These are phyloP conservation scores for Scaptomyza hsui DNA, from an alignment of 1,140 invertebrate species.

Conservation along the genomic window DNA sequence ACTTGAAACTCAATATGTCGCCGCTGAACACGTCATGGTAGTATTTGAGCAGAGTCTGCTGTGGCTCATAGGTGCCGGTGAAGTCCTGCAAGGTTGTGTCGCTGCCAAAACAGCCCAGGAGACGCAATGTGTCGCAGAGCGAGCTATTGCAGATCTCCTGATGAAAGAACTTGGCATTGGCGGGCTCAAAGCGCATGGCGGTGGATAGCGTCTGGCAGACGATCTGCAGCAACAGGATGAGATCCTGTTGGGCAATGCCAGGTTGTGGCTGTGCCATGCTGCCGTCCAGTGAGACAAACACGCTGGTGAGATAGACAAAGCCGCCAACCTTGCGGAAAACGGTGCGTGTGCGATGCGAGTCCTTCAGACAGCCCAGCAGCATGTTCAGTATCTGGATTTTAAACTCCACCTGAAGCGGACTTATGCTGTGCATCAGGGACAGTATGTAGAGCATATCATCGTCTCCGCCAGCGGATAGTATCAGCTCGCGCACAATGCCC, in stretches of 20 bases:
- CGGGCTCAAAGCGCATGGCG: constrained; percentile 99
- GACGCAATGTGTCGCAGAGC: constrained; percentile 94
- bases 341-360: constrained; percentile 97
- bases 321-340: constrained; percentile 99
- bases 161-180: constrained; percentile 99
- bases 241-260: constrained; percentile 84
- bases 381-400: constrained; percentile 97
- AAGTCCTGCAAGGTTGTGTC: constrained; percentile 85
- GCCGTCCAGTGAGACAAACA: constrained; percentile 96
- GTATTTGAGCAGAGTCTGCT: constrained; percentile 70
- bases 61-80: constrained; percentile 53
- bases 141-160: constrained; percentile 97
- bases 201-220: constrained; percentile 98
- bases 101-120: constrained; percentile 94
- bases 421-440: constrained; percentile 94
- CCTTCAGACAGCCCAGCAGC: constrained; percentile 93
- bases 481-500: constrained; percentile 93
- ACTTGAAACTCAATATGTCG: constrained; percentile 87
- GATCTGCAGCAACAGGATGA: constrained; percentile 91
- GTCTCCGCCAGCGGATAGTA: constrained; percentile 95
- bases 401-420: constrained; percentile 90
- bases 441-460: constrained; percentile 97
- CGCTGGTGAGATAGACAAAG: constrained; percentile 98
- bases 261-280: constrained; percentile 85
- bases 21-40: constrained; percentile 91